Conservation (phyloP, 2,113 vertebrate species). For the Melospiza georgiana region DNA sequence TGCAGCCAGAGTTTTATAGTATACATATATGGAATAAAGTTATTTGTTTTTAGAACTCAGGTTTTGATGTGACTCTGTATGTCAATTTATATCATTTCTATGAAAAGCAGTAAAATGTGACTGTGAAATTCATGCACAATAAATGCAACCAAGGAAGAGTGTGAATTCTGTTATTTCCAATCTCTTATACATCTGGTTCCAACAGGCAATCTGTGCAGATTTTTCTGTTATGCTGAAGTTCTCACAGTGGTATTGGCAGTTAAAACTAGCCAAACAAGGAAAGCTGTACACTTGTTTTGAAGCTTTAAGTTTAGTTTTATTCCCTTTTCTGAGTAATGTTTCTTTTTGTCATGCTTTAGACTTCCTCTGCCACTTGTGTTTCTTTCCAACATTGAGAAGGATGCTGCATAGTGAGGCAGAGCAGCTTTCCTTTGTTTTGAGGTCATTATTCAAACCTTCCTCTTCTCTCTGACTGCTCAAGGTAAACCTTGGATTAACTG, state of each 20-base stretch:
- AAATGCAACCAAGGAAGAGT: constrained; percentile 24
- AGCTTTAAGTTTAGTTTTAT: neutral
- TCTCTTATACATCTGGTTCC: neutral
- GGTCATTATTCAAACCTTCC: neutral
- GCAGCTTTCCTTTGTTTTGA: neutral
- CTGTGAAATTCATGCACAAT: constrained; percentile 48
- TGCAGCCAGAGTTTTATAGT: constrained; percentile 18
- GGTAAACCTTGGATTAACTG: neutral
- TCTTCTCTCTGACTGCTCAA: neutral
- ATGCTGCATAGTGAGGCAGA: neutral
- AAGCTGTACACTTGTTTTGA: neutral
- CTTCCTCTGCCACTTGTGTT: neutral
- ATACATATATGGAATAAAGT: neutral
- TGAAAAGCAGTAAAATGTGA: constrained; percentile 29
- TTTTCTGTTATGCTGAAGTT: neutral
- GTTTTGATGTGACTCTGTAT: constrained; percentile 37
- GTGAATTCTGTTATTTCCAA: neutral
- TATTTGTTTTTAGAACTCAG: constrained; percentile 46
- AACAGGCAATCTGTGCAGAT: neutral
- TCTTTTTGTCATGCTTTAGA: neutral
- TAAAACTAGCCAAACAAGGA: neutral
- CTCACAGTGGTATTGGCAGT: neutral
- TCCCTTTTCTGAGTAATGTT: neutral
- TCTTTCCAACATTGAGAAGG: neutral
- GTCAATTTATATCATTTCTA: constrained; percentile 9